phyloP scores from a whole-genome alignment of 2,797 vertebrate species.

The Poecile montanus region DNA sequence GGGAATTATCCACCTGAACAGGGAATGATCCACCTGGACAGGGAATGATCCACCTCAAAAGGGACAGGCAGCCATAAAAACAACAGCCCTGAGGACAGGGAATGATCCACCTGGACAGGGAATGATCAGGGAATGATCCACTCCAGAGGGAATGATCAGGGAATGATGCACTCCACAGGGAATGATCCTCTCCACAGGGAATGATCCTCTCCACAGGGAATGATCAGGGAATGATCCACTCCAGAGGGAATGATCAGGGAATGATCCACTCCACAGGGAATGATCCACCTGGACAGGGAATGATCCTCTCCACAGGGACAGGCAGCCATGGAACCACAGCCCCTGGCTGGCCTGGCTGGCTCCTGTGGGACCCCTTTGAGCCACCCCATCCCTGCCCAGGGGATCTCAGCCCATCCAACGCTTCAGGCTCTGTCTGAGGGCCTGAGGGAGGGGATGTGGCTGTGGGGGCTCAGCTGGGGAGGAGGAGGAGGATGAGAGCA shows the following conservation, averaged over 20 bases:
- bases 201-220: not conserved
- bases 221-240: no score
- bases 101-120: no score
- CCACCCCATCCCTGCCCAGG: not conserved
- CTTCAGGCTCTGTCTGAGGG: not conserved
- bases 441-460: not conserved
- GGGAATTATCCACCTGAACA: no score
- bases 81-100: no score
- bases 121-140: no score
- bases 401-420: not conserved
- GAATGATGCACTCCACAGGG: not conserved
- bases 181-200: not conserved
- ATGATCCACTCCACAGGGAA: not conserved
- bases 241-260: not conserved
- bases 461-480: not conserved
- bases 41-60: not conserved
- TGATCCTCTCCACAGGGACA: not conserved
- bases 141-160: no score
- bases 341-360: not conserved
- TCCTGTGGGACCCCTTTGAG: not conserved
- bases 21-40: no score
- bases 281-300: conserved; percentile 2
- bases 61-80: not conserved
- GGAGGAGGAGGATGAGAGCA: not conserved
- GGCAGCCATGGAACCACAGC: not conserved